These are phyloP conservation scores for Eupsilia transversa DNA, from an alignment of 2,888 invertebrate genomes.

Conservation along the genomic window DNA sequence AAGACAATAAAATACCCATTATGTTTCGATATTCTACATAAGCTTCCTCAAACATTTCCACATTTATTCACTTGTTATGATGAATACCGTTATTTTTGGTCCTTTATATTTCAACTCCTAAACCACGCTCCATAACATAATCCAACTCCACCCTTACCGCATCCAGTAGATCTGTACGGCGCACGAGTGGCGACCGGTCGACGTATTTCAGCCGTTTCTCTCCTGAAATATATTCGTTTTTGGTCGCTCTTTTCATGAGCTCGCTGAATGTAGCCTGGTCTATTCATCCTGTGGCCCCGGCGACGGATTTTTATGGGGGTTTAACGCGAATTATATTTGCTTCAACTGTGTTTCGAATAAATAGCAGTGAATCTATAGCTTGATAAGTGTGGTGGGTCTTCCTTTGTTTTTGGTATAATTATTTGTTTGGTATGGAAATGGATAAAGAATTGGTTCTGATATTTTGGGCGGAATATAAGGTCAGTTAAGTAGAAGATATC, in stretches of 20 bases:
- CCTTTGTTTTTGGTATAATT: constrained; percentile 53
- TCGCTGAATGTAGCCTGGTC: constrained; percentile 85
- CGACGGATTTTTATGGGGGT: constrained; percentile 85
- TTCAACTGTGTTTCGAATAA: constrained; percentile 81
- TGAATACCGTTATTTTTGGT: not conserved
- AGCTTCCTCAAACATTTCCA: not conserved
- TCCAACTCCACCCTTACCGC: constrained; percentile 37
- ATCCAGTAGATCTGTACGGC: constrained; percentile 70
- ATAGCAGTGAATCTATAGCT: constrained; percentile 74
- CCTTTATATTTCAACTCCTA: not conserved
- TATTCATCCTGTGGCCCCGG: constrained; percentile 84
- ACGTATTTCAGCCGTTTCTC: constrained; percentile 87
- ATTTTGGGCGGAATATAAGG: not conserved
- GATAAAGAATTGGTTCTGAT: constrained; percentile 10
- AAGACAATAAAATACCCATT: not conserved
- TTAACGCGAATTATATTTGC: constrained; percentile 85
- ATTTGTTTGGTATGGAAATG: constrained; percentile 30
- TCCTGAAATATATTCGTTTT: constrained; percentile 85
- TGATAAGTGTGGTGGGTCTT: constrained; percentile 56
- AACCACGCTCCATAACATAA: constrained; percentile 26
- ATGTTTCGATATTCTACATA: not conserved
- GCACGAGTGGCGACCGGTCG: constrained; percentile 71
- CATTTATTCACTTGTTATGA: not conserved
- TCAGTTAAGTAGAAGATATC: rapidly evolving
- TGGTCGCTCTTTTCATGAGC: constrained; percentile 88